A percentile compares a stretch with the other conserved stretches of the same genome.
phyloP scores from a whole-genome alignment of 2,888 invertebrate species.

The Lasioglossum oenotherae region DNA sequence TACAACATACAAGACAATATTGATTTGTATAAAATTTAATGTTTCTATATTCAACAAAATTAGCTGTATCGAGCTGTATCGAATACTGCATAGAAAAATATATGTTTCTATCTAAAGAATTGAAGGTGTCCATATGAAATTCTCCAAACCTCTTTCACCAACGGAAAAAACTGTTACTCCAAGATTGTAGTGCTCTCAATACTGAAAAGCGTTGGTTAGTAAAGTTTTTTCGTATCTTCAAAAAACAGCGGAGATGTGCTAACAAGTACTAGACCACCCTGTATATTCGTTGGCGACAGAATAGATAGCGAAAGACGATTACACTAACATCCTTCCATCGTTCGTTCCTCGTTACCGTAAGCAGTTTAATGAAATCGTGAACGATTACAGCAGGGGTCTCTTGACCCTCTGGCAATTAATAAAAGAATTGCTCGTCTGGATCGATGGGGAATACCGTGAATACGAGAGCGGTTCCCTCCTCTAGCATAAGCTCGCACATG shows the following conservation, averaged over 20 bases:
- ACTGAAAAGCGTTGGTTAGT: no score
- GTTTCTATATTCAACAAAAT: no score
- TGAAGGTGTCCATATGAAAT: no score
- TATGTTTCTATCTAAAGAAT: no score
- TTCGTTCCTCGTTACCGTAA: background rate
- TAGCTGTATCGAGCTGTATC: no score
- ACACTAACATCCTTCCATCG: constrained; percentile 2
- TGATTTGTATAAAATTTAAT: background rate
- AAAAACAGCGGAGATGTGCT: no score
- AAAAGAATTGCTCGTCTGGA: constrained; percentile 23
- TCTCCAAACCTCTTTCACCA: no score
- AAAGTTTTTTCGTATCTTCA: no score
- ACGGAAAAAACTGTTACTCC: no score
- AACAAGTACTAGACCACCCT: no score
- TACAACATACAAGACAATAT: background rate
- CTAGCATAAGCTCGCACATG: background rate
- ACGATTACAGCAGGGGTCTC: constrained; percentile 12
- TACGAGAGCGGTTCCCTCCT: constrained; percentile 20
- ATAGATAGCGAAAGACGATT: constrained; percentile 8
- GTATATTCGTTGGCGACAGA: background rate
- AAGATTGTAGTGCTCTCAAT: no score
- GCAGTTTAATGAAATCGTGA: constrained; percentile 43
- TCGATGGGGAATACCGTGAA: constrained; percentile 24
- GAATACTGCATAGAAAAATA: no score
- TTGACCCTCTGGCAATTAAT: constrained; percentile 37